phyloP scores from a whole-genome alignment of 2,888 invertebrate species.

The Holacanthella duospinosa region DNA sequence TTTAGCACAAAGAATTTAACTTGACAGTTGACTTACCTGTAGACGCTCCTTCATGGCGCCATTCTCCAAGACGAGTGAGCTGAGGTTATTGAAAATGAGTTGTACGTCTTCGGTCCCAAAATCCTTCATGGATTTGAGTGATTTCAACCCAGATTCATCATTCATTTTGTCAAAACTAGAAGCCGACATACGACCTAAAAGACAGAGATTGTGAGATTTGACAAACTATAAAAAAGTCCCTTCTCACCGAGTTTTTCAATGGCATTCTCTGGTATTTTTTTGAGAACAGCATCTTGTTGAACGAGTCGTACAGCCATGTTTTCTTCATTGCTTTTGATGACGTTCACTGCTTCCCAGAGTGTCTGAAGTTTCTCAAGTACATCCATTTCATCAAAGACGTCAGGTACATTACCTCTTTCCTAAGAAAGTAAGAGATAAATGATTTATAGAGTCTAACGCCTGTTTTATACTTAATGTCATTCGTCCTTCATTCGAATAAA shows the following conservation, averaged over 20 bases:
- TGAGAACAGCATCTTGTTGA: slow-evolving; percentile 26
- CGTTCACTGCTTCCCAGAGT: slow-evolving; percentile 33
- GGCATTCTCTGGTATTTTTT: slow-evolving; percentile 21
- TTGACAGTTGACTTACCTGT: slow-evolving; percentile 7
- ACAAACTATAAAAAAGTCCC: background rate
- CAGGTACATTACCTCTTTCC: slow-evolving; percentile 17
- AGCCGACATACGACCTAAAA: background rate
- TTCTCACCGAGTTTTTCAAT: slow-evolving; percentile 27
- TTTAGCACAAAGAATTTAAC: background rate
- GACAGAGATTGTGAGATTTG: background rate
- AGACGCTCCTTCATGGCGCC: slow-evolving; percentile 21
- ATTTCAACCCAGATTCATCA: background rate
- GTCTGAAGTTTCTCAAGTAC: slow-evolving; percentile 28
- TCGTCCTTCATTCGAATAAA: too few relatives aligned
- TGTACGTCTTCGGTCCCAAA: slow-evolving; percentile 21
- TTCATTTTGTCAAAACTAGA: background rate
- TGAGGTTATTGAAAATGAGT: slow-evolving; percentile 26
- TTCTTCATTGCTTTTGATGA: slow-evolving; percentile 32
- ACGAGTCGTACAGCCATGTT: slow-evolving; percentile 28
- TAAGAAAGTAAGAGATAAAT: background rate
- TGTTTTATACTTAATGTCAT: too few relatives aligned
- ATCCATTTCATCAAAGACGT: slow-evolving; percentile 29
- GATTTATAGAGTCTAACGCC: too few relatives aligned
- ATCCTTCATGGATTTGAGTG: background rate
- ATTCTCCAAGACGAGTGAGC: slow-evolving; percentile 26